Conservation (phyloP, 2,113 vertebrate species). For the Xenopus laevis region DNA sequence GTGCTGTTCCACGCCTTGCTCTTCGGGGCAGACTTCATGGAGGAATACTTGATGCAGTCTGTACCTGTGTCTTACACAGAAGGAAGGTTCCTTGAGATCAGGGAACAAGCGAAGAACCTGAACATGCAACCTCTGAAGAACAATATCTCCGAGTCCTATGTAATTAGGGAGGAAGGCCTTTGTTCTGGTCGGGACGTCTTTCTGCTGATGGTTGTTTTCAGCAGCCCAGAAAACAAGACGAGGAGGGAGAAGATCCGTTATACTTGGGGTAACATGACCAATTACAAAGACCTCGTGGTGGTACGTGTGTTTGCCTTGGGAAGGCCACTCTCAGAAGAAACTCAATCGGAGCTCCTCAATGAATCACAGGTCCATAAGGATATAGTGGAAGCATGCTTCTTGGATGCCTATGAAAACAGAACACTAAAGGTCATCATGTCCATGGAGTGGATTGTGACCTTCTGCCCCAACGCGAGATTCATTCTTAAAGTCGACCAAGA, state of each 20-base stretch:
- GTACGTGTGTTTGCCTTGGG: slow-evolving; percentile 76
- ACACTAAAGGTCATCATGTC: slow-evolving; percentile 68
- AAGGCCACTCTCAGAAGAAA: slow-evolving; percentile 54
- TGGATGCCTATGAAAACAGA: slow-evolving; percentile 59
- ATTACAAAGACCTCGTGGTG: slow-evolving; percentile 55
- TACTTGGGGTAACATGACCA: slow-evolving; percentile 79
- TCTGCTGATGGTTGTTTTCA: slow-evolving; percentile 76
- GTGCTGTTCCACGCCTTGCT: slow-evolving; percentile 82
- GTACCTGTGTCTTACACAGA: slow-evolving; percentile 72
- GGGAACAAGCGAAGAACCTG: slow-evolving; percentile 77
- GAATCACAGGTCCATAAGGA: slow-evolving; percentile 71
- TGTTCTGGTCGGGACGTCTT: slow-evolving; percentile 71
- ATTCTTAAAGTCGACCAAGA: slow-evolving; percentile 75
- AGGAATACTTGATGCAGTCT: slow-evolving; percentile 81
- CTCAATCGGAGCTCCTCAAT: slow-evolving; percentile 58
- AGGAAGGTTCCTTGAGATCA: slow-evolving; percentile 64
- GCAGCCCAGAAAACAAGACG: slow-evolving; percentile 66
- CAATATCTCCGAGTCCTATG: slow-evolving; percentile 68
- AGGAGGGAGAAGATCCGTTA: slow-evolving; percentile 70
- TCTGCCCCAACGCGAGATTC: slow-evolving; percentile 78
- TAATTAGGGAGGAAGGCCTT: slow-evolving; percentile 51
- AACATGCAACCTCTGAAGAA: slow-evolving; percentile 59
- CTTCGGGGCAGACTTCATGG: slow-evolving; percentile 85
- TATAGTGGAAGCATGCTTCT: slow-evolving; percentile 71
- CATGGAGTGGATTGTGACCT: slow-evolving; percentile 75